Evolutionary conservation across 2,113 vertebrate species (phyloP).

Genomic region (Rutilus rutilus): DNA sequence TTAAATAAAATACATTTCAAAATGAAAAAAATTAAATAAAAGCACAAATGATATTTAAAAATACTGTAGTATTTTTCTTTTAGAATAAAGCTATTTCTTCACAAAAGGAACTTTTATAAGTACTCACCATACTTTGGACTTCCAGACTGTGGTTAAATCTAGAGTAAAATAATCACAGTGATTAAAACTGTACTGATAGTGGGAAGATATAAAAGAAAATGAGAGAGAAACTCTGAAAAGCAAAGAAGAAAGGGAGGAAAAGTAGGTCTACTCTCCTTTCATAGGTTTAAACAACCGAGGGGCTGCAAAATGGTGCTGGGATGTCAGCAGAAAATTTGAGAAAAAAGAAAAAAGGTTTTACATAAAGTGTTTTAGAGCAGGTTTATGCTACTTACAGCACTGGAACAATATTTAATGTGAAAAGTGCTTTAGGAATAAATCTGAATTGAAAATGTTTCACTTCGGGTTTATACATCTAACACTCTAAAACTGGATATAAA

Average conservation of each 20-base stretch:
- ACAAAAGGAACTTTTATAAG: slow-evolving; percentile 12
- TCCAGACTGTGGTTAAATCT: slow-evolving; percentile 52
- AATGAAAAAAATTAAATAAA: background rate
- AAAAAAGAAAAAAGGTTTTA: background rate
- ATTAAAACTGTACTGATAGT: slow-evolving; percentile 63
- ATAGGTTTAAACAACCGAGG: background rate
- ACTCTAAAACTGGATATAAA: background rate
- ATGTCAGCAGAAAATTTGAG: background rate
- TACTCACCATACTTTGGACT: slow-evolving; percentile 42
- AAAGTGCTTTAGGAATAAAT: background rate
- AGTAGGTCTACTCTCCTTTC: background rate
- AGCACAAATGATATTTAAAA: background rate
- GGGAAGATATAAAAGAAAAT: slow-evolving; percentile 20
- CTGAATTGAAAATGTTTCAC: background rate
- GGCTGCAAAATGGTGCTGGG: background rate
- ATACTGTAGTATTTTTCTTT: background rate
- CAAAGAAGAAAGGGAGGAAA: background rate
- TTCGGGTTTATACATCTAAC: background rate
- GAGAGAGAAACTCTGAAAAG: background rate
- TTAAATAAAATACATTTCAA: background rate
- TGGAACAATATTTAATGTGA: background rate
- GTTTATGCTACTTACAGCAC: too few species aligned
- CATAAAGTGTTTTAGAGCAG: background rate
- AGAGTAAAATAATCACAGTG: slow-evolving; percentile 64
- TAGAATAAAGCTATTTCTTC: slow-evolving; percentile 12